These are phyloP conservation scores for Pogonognathellus flavescens DNA, from an alignment of 1,140 invertebrate genomes.

Conservation along the genomic window DNA sequence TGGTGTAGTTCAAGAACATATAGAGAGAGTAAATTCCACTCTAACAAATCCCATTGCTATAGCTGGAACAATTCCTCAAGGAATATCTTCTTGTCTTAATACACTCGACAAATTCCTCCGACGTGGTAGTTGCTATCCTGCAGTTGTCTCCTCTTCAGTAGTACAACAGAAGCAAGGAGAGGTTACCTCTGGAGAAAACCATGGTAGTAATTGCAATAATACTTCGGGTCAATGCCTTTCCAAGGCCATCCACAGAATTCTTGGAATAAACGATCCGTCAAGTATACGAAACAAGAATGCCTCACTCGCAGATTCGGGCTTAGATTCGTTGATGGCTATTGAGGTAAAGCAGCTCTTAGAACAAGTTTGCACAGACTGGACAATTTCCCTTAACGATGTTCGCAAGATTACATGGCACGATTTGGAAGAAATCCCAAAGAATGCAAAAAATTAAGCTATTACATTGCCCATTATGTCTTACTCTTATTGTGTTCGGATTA, in stretches of 20 bases:
- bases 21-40: slow-evolving; percentile 73
- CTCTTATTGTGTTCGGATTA: too few relatives aligned
- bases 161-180: slow-evolving; percentile 71
- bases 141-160: slow-evolving; percentile 85
- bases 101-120: slow-evolving; percentile 87
- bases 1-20: slow-evolving; percentile 87
- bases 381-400: too few relatives aligned
- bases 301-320: slow-evolving; percentile 90
- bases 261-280: slow-evolving; percentile 88
- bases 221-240: slow-evolving; percentile 77
- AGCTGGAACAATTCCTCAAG: slow-evolving; percentile 92
- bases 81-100: slow-evolving; percentile 88
- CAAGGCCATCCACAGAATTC: slow-evolving; percentile 76
- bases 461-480: too few relatives aligned
- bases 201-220: slow-evolving; percentile 76
- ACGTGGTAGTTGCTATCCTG: not conserved
- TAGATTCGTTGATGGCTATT: slow-evolving; percentile 95
- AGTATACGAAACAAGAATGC: slow-evolving; percentile 73
- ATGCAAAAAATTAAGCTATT: too few relatives aligned
- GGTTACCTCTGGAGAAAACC: slow-evolving; percentile 9
- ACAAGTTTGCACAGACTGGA: slow-evolving; percentile 23
- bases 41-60: slow-evolving; percentile 80
- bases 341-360: slow-evolving; percentile 89
- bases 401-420: too few relatives aligned
- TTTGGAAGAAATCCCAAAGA: too few relatives aligned